These are phyloP conservation scores for Tanaodytes sp. DNA, from an alignment of 2,888 invertebrate genomes.

Conservation along the genomic window DNA sequence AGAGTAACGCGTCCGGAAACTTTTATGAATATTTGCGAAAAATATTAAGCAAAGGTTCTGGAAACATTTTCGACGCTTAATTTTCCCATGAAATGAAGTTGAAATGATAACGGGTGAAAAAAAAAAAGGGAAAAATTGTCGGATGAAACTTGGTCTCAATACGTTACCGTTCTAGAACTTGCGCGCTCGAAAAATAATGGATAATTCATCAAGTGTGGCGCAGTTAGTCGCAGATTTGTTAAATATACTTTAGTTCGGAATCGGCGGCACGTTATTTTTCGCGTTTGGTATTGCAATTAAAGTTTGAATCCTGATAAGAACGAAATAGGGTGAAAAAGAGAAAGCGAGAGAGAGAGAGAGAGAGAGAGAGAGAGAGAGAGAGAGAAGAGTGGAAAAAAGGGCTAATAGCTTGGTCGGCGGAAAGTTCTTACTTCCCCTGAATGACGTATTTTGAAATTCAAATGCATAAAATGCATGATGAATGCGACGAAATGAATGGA, in stretches of 20 bases:
- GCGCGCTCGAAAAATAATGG: not conserved
- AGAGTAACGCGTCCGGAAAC: constrained; percentile 31
- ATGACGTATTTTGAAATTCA: constrained; percentile 35
- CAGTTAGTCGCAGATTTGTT: too few relatives aligned
- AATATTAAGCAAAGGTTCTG: constrained; percentile 33
- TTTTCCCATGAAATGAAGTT: constrained; percentile 23
- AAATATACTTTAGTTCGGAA: too few relatives aligned
- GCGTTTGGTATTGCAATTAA: too few relatives aligned
- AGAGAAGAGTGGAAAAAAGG: too few relatives aligned
- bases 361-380: too few relatives aligned
- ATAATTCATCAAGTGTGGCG: too few relatives aligned
- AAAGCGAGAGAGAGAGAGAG: too few relatives aligned
- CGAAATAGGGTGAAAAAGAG: too few relatives aligned
- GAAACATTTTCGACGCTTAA: constrained; percentile 30
- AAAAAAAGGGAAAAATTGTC: too few relatives aligned
- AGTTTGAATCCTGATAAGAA: too few relatives aligned
- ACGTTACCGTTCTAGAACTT: not conserved
- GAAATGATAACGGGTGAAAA: not conserved
- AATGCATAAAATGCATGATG: constrained; percentile 37
- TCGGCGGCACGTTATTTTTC: too few relatives aligned
- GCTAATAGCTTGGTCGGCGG: constrained; percentile 8
- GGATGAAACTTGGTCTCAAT: not conserved
- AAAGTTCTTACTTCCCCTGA: constrained; percentile 12
- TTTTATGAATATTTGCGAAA: constrained; percentile 40
- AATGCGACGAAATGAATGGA: constrained; percentile 39